Evolutionary conservation across 2,888 invertebrate species (phyloP).

Genomic region (Mechanitis mazaeus): DNA sequence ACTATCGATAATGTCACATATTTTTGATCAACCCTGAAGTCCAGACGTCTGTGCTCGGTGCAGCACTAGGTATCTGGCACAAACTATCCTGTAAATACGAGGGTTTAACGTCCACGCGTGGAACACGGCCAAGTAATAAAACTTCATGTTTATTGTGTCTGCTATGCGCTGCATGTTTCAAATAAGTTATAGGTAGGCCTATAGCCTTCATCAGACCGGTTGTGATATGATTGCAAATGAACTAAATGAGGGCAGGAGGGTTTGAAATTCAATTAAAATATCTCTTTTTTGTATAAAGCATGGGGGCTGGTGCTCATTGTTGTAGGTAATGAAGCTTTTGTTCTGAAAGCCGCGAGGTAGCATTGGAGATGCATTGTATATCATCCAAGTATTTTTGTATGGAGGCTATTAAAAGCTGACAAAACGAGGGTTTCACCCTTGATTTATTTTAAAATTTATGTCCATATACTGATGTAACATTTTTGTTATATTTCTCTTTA

Average conservation of each 20-base stretch:
- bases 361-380: conserved; percentile 59
- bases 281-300: conserved; percentile 42
- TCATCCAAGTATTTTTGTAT: conserved; percentile 54
- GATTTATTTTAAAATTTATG: conserved; percentile 2
- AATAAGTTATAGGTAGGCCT: conserved; percentile 41
- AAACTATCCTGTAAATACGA: conserved; percentile 61
- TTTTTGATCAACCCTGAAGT: not conserved
- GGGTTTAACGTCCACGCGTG: conserved; percentile 69
- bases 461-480: not conserved
- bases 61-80: conserved; percentile 37
- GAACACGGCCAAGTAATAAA: conserved; percentile 75
- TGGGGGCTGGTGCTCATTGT: conserved; percentile 51
- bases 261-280: conserved; percentile 43
- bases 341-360: conserved; percentile 52
- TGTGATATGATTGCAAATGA: conserved; percentile 30
- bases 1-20: not conserved
- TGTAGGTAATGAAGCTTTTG: conserved; percentile 64
- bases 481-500: not conserved
- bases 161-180: conserved; percentile 54
- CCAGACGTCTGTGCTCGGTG: conserved; percentile 13
- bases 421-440: conserved; percentile 14
- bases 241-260: conserved; percentile 33
- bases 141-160: conserved; percentile 71
- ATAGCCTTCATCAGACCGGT: conserved; percentile 44
- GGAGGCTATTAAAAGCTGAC: conserved; percentile 40